Conservation (phyloP, 2,797 vertebrate species). For the Novumbra hubbsi region DNA sequence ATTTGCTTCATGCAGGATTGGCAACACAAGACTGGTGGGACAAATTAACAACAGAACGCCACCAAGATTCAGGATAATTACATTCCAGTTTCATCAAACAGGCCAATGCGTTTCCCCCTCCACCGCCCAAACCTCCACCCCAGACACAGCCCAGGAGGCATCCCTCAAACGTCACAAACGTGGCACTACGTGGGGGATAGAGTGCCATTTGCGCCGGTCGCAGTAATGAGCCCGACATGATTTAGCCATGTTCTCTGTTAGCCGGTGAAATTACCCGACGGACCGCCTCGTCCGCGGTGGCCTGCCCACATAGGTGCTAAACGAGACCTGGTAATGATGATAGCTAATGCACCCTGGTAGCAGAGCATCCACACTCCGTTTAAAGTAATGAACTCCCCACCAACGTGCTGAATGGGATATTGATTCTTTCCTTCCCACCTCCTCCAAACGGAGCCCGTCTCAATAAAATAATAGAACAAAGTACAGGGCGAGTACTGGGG, state of each 20-base stretch:
- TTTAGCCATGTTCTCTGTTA: neutral
- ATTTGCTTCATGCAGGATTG: neutral
- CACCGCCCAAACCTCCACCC: too few relatives aligned
- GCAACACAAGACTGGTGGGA: neutral
- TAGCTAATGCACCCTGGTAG: neutral
- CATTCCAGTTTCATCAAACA: too few relatives aligned
- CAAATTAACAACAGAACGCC: too few relatives aligned
- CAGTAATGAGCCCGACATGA: neutral
- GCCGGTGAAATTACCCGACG: neutral
- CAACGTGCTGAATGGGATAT: constrained; percentile 8
- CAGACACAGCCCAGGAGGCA: too few relatives aligned
- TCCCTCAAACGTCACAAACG: too few relatives aligned
- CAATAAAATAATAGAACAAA: constrained; percentile 7
- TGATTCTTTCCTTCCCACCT: constrained; percentile 5
- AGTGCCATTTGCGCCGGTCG: neutral
- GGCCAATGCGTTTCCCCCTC: neutral
- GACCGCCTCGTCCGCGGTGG: neutral
- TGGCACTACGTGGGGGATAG: too few relatives aligned
- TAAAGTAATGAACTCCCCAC: constrained; percentile 20
- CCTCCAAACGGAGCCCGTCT: neutral
- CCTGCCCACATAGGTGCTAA: constrained; percentile 12
- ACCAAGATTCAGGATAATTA: too few relatives aligned
- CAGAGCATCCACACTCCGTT: constrained; percentile 10
- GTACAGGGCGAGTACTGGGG: neutral
- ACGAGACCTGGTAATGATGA: neutral